Conservation (phyloP, 2,113 vertebrate species). For the Urocolius indicus region DNA sequence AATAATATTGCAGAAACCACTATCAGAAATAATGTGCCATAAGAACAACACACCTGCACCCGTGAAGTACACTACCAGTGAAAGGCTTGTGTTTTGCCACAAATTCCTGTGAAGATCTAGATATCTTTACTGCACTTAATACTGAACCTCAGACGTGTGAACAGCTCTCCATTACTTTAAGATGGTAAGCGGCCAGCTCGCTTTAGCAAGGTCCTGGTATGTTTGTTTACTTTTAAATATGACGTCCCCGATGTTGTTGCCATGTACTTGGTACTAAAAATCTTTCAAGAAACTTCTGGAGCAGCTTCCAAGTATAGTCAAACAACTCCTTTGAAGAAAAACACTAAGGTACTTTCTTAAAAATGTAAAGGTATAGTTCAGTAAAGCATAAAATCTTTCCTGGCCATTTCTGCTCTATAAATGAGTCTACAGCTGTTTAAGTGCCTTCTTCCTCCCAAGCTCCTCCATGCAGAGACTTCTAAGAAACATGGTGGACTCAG, state of each 20-base stretch:
- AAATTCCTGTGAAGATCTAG: neutral
- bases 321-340: neutral
- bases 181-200: neutral
- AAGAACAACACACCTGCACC: neutral
- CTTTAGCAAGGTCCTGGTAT: neutral
- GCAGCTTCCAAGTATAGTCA: neutral
- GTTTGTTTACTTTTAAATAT: neutral
- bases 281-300: neutral
- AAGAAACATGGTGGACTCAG: neutral
- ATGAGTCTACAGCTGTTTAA: slow-evolving; percentile 15
- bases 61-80: neutral
- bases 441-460: neutral
- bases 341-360: neutral
- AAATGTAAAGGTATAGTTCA: neutral
- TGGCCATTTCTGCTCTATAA: slow-evolving; percentile 24
- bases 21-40: neutral
- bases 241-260: neutral
- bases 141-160: neutral
- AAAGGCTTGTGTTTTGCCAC: neutral
- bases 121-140: neutral
- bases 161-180: neutral
- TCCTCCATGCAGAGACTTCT: neutral
- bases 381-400: neutral
- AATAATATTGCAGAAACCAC: neutral
- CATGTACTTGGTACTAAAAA: neutral